These are phyloP conservation scores for Meda fulgida DNA, from an alignment of 2,797 vertebrate genomes.

Conservation along the genomic window DNA sequence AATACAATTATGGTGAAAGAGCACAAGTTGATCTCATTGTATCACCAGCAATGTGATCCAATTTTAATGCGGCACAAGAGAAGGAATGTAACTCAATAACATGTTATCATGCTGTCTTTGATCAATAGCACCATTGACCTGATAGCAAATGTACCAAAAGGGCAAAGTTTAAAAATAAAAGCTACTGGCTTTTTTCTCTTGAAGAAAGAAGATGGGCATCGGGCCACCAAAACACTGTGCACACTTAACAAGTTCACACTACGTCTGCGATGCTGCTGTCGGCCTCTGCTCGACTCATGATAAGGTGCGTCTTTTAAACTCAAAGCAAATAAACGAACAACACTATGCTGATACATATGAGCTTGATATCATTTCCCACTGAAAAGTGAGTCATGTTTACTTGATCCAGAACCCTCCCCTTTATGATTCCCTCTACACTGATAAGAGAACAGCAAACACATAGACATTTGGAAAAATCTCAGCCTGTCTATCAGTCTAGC, in stretches of 20 bases:
- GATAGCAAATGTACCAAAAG: slow-evolving; percentile 57
- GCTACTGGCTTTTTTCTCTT: slow-evolving; percentile 3
- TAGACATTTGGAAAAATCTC: slow-evolving; percentile 58
- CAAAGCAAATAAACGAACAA: neutral
- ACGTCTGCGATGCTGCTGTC: slow-evolving; percentile 13
- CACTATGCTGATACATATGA: neutral
- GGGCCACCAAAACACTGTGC: slow-evolving; percentile 6
- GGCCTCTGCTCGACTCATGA: neutral
- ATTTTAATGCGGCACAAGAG: slow-evolving; percentile 45
- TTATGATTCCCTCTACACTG: slow-evolving; percentile 60
- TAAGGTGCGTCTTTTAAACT: neutral
- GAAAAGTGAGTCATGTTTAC: slow-evolving; percentile 63
- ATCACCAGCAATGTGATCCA: slow-evolving; percentile 32
- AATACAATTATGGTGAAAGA: neutral
- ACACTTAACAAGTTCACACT: slow-evolving; percentile 49
- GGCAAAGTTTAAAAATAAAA: slow-evolving; percentile 67
- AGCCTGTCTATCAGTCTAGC: slow-evolving; percentile 29
- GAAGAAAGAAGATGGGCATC: slow-evolving; percentile 29
- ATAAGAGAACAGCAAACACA: slow-evolving; percentile 68
- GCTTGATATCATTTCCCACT: slow-evolving; percentile 40
- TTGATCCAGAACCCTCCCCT: slow-evolving; percentile 66
- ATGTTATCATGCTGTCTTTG: slow-evolving; percentile 45
- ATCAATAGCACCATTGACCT: slow-evolving; percentile 66
- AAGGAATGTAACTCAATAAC: slow-evolving; percentile 45
- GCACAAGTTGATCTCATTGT: slow-evolving; percentile 1